Percentiles rank a stretch among this genome's conserved stretches.
phyloP scores from a whole-genome alignment of 2,113 vertebrate genomes.

The Acanthisitta chloris region DNA sequence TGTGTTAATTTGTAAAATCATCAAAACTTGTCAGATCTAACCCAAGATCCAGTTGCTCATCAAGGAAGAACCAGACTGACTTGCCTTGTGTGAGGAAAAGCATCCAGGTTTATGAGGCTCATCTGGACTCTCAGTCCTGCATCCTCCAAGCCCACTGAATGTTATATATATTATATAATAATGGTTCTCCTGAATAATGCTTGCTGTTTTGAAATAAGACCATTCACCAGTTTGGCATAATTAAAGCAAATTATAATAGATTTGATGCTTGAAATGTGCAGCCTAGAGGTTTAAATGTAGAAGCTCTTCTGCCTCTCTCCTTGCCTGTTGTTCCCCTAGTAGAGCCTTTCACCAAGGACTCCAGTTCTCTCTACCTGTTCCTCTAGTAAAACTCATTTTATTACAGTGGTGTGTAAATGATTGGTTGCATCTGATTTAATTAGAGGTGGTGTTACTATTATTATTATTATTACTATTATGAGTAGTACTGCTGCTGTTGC shows the following conservation, averaged over 20 bases:
- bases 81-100: neutral
- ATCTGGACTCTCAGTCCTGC: neutral
- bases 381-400: neutral
- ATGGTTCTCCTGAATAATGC: neutral
- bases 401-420: neutral
- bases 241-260: neutral
- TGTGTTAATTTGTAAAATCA: neutral
- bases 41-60: neutral
- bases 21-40: neutral
- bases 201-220: neutral
- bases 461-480: neutral
- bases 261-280: neutral
- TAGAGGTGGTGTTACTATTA: neutral
- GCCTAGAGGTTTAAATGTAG: neutral
- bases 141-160: neutral
- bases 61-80: neutral
- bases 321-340: neutral
- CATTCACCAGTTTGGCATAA: rapidly evolving
- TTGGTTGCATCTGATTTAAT: neutral
- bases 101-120: neutral
- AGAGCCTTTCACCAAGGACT: neutral
- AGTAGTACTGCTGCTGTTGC: no score
- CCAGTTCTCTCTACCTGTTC: neutral
- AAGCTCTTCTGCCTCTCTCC: neutral
- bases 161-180: neutral